Base-by-base conservation (phyloP, 2,797 vertebrate genomes). In the Paratrypauchen microcephalus region DNA sequence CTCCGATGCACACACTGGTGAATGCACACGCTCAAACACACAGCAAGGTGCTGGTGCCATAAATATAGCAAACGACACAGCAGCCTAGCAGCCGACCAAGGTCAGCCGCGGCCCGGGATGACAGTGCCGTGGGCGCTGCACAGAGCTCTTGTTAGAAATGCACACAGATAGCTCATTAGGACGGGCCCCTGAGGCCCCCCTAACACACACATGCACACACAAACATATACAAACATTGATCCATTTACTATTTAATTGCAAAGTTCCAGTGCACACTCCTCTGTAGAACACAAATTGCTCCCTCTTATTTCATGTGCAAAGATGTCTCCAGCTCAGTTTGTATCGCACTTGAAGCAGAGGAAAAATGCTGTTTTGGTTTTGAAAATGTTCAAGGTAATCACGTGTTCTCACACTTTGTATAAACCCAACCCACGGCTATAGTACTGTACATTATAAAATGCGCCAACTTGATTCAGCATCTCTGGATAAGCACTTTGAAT, bases 121-220 rank as follows among this genome's bases (percentile, higher is more conserved):
- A 93, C 93, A 91, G 91, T 87, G 92, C 91, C 90, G 88, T 91
- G 91, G 92, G 92, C 89, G 85, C 91, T 88, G 91, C 91, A 89
- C 86, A 68, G 80, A 85, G 86, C 91, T 89, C 88, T 89, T 89
- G 88, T 92, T 92, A 92, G 90, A 90, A 92, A 93, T 90, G 87
- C 92, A 91, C 92, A 93, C 91, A 90, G 92, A 91, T 92, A 93
- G 91, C 93, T 94, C 93, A 94, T 94, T 94, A 94, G 92, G 87
- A 89, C 54, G 81, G 88, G 85, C 92, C 92, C 92, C 86, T 73
- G 88, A 92, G 92, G 88, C 87, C 89, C 91, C 87, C 83, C 88
- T 83, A 76, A 86, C 83, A 86, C 83, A 84, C 84, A 87, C 72
- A 73, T 68, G 75, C 79, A 83, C 86, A 89, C 80, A 83, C 87